A percentile compares a stretch with the other conserved stretches of the same genome.
phyloP scores from a whole-genome alignment of 2,888 invertebrate genomes.

The Meiosimyza platycephala region DNA sequence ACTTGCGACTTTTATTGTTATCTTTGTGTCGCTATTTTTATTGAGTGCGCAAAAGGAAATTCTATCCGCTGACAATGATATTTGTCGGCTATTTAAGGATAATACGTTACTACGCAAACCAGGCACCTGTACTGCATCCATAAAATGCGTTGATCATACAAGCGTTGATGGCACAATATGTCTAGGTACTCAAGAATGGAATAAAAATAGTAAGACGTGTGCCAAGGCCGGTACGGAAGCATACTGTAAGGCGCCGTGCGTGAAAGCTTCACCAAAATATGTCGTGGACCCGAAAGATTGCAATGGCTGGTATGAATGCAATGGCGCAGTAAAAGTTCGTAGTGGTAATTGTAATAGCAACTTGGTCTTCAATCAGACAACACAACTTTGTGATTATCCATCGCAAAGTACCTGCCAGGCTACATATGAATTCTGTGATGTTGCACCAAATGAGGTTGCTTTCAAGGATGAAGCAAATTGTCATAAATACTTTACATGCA shows the following conservation, averaged over 20 bases:
- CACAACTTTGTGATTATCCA: conserved; percentile 49
- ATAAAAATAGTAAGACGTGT: conserved; percentile 37
- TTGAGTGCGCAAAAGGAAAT: conserved; percentile 21
- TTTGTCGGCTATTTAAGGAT: conserved; percentile 55
- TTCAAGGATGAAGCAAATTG: conserved; percentile 54
- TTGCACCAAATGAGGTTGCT: conserved; percentile 42
- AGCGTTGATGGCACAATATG: conserved; percentile 36
- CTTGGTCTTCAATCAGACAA: conserved; percentile 46
- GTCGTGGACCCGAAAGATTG: conserved; percentile 52
- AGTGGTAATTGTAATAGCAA: conserved; percentile 47
- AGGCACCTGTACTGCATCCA: conserved; percentile 50
- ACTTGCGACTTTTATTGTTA: neutral
- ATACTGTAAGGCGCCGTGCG: conserved; percentile 52
- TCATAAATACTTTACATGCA: conserved; percentile 49
- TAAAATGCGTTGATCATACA: conserved; percentile 48
- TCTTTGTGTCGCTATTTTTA: neutral
- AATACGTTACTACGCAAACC: conserved; percentile 53
- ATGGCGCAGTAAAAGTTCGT: neutral
- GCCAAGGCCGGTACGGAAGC: conserved; percentile 41
- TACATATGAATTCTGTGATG: conserved; percentile 51
- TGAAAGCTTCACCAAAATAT: conserved; percentile 45
- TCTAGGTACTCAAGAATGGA: conserved; percentile 22
- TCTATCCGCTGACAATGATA: conserved; percentile 45
- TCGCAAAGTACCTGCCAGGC: conserved; percentile 46
- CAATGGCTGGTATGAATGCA: conserved; percentile 53